Evolutionary conservation across 2,113 vertebrate species (phyloP).

Genomic region (Engystomops pustulosus): DNA sequence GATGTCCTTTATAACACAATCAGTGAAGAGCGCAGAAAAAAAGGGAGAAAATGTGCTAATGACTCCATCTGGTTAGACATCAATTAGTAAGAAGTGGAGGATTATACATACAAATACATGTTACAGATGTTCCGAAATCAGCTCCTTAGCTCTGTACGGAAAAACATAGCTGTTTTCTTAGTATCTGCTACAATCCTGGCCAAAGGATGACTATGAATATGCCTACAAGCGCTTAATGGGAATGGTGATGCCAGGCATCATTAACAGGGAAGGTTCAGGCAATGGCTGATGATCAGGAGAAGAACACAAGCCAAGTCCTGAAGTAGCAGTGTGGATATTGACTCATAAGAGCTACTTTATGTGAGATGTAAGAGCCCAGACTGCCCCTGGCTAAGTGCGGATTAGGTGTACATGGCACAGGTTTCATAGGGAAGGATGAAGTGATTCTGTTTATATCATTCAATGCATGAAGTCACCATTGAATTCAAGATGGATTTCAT

Average conservation of each 20-base stretch:
- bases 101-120: background rate
- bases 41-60: background rate
- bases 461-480: background rate
- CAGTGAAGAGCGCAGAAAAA: background rate
- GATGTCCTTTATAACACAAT: slow-evolving; percentile 7
- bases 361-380: background rate
- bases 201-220: background rate
- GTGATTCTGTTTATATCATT: background rate
- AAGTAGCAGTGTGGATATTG: background rate
- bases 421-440: background rate
- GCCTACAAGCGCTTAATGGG: background rate
- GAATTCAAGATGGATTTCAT: background rate
- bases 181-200: background rate
- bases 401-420: background rate
- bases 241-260: background rate
- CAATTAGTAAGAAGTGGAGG: background rate
- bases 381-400: background rate
- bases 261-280: slow-evolving; percentile 2
- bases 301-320: background rate
- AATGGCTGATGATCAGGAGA: background rate
- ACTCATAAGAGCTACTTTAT: background rate
- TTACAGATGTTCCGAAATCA: slow-evolving; percentile 8
- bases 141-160: background rate
- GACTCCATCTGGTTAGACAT: slow-evolving; percentile 13
- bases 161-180: background rate